phyloP scores from a whole-genome alignment of 1,140 invertebrate genomes.

The Ruditapes philippinarum region DNA sequence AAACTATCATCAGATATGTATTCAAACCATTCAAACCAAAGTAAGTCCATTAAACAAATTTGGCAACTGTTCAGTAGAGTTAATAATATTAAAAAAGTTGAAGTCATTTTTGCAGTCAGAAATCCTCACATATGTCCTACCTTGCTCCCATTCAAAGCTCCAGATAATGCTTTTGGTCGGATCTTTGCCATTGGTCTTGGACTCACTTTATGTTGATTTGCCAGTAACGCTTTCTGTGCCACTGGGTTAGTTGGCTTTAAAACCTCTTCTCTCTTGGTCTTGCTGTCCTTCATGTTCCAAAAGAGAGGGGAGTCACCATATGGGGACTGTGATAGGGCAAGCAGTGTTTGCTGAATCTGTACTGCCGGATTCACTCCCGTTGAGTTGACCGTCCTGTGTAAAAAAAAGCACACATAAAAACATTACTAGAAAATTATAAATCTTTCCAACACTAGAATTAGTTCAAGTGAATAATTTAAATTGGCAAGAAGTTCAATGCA shows the following conservation, averaged over 20 bases:
- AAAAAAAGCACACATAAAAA: too few species aligned
- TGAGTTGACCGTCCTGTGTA: slow-evolving; percentile 70
- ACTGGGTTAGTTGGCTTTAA: slow-evolving; percentile 92
- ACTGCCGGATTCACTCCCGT: slow-evolving; percentile 73
- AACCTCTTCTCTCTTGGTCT: slow-evolving; percentile 90
- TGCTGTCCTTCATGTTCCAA: slow-evolving; percentile 89
- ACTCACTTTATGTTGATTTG: slow-evolving; percentile 90
- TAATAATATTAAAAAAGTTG: too few species aligned
- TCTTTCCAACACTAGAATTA: too few species aligned
- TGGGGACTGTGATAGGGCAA: slow-evolving; percentile 91
- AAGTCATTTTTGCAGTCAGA: too few species aligned
- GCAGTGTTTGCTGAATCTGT: slow-evolving; percentile 89
- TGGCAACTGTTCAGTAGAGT: too few species aligned
- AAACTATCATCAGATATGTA: too few species aligned
- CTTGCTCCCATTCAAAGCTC: slow-evolving; percentile 82
- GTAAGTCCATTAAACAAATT: too few species aligned
- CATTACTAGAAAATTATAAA: too few species aligned
- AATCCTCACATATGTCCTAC: too few species aligned
- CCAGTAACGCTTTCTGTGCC: slow-evolving; percentile 89
- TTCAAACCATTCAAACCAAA: too few species aligned
- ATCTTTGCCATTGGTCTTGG: slow-evolving; percentile 89
- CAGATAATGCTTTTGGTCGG: slow-evolving; percentile 87
- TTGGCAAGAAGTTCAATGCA: too few species aligned
- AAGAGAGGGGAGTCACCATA: slow-evolving; percentile 93
- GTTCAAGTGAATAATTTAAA: too few species aligned